Conservation (phyloP, 2,797 vertebrate genomes). For the Peromyscus attwateri region DNA sequence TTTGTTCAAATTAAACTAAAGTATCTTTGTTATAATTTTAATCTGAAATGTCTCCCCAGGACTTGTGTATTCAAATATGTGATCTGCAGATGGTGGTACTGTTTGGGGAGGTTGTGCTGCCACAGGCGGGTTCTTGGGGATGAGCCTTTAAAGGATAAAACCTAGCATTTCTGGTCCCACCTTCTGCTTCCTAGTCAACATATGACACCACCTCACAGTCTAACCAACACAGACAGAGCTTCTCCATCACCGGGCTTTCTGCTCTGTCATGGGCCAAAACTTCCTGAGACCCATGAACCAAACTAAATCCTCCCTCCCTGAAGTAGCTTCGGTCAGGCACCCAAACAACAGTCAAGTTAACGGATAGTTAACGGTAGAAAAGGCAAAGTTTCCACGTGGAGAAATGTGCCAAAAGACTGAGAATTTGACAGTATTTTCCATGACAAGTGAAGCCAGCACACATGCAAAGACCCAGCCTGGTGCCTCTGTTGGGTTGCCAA, state of each 20-base stretch:
- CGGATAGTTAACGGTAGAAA: slow-evolving; percentile 50
- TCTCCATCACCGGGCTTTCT: not conserved
- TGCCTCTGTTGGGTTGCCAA: not conserved
- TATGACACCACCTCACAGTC: not conserved
- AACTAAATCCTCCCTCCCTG: not conserved
- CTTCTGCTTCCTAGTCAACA: not conserved
- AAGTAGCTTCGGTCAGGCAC: not conserved
- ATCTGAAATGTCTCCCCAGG: not conserved
- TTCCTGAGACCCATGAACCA: not conserved
- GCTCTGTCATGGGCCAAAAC: too few relatives aligned
- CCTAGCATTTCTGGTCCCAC: not conserved
- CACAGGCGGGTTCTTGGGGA: not conserved
- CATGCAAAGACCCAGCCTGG: not conserved
- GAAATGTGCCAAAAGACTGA: not conserved
- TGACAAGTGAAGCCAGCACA: not conserved
- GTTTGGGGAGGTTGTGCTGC: not conserved
- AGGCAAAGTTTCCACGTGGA: not conserved
- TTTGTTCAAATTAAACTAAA: slow-evolving; percentile 37
- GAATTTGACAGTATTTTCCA: not conserved
- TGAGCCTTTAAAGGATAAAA: not conserved
- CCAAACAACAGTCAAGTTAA: not conserved
- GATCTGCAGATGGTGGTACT: too few relatives aligned
- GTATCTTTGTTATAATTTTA: not conserved
- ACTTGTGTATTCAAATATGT: not conserved
- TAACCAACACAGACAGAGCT: not conserved